Conservation (phyloP, 2,888 invertebrate species). For the Camptogramma bilineatum region DNA sequence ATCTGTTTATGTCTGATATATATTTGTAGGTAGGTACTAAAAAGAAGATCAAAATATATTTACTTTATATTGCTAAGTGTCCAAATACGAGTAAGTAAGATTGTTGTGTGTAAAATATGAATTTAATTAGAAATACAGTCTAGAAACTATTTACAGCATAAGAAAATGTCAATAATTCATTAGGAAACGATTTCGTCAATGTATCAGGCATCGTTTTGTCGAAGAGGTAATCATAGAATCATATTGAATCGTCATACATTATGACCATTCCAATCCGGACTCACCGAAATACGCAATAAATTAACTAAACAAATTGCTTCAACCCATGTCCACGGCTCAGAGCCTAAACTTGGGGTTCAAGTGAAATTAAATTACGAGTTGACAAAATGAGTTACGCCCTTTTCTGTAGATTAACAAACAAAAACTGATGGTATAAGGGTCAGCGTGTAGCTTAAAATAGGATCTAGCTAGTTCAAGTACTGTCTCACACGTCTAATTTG, state of each 20-base stretch:
- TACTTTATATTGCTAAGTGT: no score
- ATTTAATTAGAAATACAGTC: neutral
- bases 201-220: neutral
- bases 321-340: conserved; percentile 65
- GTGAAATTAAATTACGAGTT: conserved; percentile 83
- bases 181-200: neutral
- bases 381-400: conserved; percentile 85
- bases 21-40: no score
- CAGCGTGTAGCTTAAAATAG: conserved; percentile 51
- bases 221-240: neutral
- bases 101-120: neutral
- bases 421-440: conserved; percentile 83
- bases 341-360: conserved; percentile 70
- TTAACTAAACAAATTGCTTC: conserved; percentile 71
- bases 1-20: neutral
- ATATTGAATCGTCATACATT: neutral
- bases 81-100: neutral
- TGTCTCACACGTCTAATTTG: neutral
- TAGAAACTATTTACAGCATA: neutral
- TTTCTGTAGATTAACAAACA: conserved; percentile 85
- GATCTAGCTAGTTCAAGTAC: conserved; percentile 10
- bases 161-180: neutral
- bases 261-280: conserved; percentile 51
- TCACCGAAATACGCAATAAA: conserved; percentile 66
- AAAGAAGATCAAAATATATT: no score